Base-by-base conservation (phyloP, 2,797 vertebrate genomes). In the Manis javanica region DNA sequence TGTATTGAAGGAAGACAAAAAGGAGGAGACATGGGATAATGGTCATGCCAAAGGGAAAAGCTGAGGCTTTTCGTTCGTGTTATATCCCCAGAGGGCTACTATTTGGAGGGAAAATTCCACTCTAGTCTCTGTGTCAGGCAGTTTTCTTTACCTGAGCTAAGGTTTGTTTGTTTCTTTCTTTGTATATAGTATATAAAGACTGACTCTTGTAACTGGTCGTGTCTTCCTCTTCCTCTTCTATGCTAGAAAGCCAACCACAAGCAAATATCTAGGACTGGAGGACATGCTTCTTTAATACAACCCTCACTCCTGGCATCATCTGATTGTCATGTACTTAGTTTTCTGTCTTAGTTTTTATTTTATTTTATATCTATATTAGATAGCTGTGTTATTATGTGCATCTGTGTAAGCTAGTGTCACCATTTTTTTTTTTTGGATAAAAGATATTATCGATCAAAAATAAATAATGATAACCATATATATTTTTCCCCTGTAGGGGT, bases 371-470 rank as follows among this genome's bases (percentile, higher is more conserved):
- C 51, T 61, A 3, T 68, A 19, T 46, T 68, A 82, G 16, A 51
- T 16, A 51, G 57, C 69, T 89, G 1, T 82, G 61, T 68, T 55
- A 23, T 84, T 55, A 21, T 49, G n/a, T 63, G 14, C 34, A 81
- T 63, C 53, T 63, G 2, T 75, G 55, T 31, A 75, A 88, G 21
- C 42, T 89, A 18, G 42, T 87, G 31, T 84, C 68, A 37, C 84
- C 64, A 55, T 55, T 64, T 83, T 87, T 90, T 72, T 64, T 83
- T 89, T 90, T 72, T 59, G 13, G 34, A 59, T 74, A 87, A 93
- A 96, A 23, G 16, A 83, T 92, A 91, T 23, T 21, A 49, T 87
- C 87, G 23, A 95, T 75, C 61, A 85, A 96, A 97, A 78, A 90
- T 97, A 96, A 92, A 92, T 69, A 94, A 94, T 68, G 37, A 42